Conservation (phyloP, 30 jellyfish, hydroid and myxozoan species). For the Haliclystus octoradiatus region DNA sequence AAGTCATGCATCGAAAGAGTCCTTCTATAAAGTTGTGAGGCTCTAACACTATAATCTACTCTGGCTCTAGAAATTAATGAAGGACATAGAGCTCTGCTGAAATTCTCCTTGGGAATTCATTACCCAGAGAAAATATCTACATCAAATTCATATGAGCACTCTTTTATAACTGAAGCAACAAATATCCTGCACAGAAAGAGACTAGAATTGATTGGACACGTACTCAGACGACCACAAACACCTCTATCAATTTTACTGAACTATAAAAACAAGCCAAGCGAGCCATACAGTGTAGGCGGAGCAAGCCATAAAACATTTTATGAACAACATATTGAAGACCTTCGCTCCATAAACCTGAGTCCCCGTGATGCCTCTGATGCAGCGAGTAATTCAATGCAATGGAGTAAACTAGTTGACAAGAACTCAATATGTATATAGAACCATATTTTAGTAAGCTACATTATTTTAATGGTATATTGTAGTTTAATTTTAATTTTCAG, state of each 20-base stretch:
- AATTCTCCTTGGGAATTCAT: background rate
- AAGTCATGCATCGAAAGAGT: no score
- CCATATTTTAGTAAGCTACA: no score
- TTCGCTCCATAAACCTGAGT: no score
- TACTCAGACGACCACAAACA: background rate
- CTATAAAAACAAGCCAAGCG: background rate
- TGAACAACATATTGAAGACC: no score
- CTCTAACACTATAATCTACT: background rate
- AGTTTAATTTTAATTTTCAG: no score
- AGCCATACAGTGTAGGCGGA: background rate
- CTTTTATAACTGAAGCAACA: background rate
- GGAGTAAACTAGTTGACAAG: no score
- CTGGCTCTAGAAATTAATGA: background rate
- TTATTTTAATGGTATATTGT: no score
- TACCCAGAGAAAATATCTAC: background rate
- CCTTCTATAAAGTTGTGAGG: no score
- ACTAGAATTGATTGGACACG: background rate
- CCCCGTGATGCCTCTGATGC: no score
- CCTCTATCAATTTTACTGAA: background rate
- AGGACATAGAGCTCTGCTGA: background rate
- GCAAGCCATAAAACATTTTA: background rate
- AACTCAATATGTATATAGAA: no score
- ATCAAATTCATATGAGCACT: background rate
- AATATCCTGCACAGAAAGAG: background rate
- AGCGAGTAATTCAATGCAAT: no score